Evolutionary conservation across 2,113 vertebrate species (phyloP), one percentile per base, ranked within the genome.

Genomic region (Pedionomus torquatus): DNA sequence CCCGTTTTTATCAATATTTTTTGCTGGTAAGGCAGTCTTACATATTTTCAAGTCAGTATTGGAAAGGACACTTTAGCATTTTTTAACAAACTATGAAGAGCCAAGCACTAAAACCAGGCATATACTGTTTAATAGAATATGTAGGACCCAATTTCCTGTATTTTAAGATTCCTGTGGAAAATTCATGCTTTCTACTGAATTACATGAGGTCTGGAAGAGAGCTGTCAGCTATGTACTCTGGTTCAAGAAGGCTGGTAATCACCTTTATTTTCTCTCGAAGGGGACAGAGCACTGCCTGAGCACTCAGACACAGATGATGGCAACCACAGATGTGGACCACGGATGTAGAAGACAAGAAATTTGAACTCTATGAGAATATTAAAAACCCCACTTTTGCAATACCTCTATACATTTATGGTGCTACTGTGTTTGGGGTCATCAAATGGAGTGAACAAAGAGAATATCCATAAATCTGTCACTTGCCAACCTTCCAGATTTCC

Each of bases 401-500:
- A 63, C 23, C 10, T 66, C 17, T 77, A 3, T 57, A 15, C 8
- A 57, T 89, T 85, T 83, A 52, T 54, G 12, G 44, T 46, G 28
- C 11, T 55, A 37, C 24, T 76, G 49, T 49, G 17, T 51, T 90
- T 58, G 74, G 51, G 24, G 48, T 49, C 54, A 41, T 90, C 66
- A 68, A 89, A 64, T 18, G 39, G 23, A 66, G 7, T 28, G 37
- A 92, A 88, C 25, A 80, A 95, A 95, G 65, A 78, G 39, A 83
- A 41, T 46, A 83, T 39, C 30, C 63, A 91, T 39, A 79, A 43
- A 86, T 93, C 35, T 60, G 26, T 76, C 46, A 8, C 14, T 46
- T 95, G 87, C 60, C 88, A 94, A 9, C 24, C 49, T 90, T 79
- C 61, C 89, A 91, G 89, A 92, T 92, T 96, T 95, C 85, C 82